Evolutionary conservation across 1,140 invertebrate species (phyloP).

Genomic region (Solenopsis fugax): DNA sequence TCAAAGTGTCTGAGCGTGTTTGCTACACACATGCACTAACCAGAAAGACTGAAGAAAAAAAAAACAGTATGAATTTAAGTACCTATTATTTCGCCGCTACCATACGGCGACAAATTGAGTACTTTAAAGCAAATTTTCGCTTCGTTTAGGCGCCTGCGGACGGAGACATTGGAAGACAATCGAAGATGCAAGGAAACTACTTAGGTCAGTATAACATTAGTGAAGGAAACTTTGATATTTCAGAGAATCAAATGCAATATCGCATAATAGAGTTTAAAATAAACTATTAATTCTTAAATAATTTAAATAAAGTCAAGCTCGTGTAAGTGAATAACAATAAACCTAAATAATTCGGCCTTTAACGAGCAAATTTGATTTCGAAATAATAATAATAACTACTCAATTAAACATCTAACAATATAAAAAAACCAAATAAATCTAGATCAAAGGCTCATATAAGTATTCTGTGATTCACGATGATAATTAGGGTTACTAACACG

Average conservation of each 20-base stretch:
- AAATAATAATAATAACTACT: no score
- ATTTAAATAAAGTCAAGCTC: no score
- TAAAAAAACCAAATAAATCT: no score
- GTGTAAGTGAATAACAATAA: no score
- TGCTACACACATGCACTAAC: constrained; percentile 24
- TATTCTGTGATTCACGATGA: no score
- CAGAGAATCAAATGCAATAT: constrained; percentile 3
- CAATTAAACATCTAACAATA: no score
- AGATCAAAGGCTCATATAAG: no score
- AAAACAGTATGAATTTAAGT: neutral
- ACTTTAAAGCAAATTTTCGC: constrained; percentile 50
- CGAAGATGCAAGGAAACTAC: constrained; percentile 40
- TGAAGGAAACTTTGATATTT: neutral
- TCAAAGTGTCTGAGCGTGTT: constrained; percentile 5
- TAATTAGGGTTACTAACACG: no score
- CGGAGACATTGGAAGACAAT: constrained; percentile 42
- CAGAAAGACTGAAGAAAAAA: neutral
- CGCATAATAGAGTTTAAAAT: neutral
- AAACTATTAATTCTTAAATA: neutral
- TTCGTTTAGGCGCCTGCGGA: constrained; percentile 52
- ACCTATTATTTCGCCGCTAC: neutral
- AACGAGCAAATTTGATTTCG: no score
- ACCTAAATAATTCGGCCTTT: no score
- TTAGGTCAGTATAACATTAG: constrained; percentile 63
- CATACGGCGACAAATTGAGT: constrained; percentile 8